Evolutionary conservation across 2,888 invertebrate genomes (phyloP).

Genomic region (Encarsia formosa): DNA sequence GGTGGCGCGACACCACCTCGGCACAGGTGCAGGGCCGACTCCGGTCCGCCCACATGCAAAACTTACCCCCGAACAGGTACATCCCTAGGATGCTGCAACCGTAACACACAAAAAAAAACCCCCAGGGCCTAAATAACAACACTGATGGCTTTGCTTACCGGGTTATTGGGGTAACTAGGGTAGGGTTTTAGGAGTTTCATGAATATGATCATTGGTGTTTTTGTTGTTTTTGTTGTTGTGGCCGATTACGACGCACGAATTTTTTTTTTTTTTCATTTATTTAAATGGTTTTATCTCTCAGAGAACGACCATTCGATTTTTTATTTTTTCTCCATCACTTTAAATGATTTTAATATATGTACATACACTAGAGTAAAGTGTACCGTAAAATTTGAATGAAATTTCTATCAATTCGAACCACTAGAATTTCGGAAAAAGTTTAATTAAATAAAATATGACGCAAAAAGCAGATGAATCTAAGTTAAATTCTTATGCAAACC

Average conservation of each 20-base stretch:
- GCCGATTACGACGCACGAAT: no score
- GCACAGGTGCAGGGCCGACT: slow-evolving; percentile 87
- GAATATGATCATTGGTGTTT: no score
- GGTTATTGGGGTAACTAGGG: not conserved
- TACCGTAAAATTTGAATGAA: no score
- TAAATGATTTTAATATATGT: no score
- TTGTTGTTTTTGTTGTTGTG: no score
- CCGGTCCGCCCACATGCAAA: slow-evolving; percentile 94
- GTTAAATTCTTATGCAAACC: not conserved
- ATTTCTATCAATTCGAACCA: not conserved
- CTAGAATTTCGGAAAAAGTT: not conserved
- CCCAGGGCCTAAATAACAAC: slow-evolving; percentile 47
- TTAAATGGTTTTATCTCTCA: no score
- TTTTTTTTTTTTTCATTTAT: no score
- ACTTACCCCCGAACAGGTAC: slow-evolving; percentile 99
- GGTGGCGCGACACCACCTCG: slow-evolving; percentile 83
- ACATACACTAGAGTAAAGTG: no score
- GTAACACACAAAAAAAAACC: slow-evolving; percentile 47
- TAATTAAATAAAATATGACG: slow-evolving; percentile 1
- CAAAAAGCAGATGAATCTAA: slow-evolving; percentile 5
- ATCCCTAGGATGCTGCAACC: slow-evolving; percentile 94
- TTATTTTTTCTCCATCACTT: no score
- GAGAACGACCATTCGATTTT: no score
- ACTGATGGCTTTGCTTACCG: slow-evolving; percentile 5
- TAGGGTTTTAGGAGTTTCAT: no score